Conservation (phyloP, 2,888 invertebrate species). For the Tipula lateralis region DNA sequence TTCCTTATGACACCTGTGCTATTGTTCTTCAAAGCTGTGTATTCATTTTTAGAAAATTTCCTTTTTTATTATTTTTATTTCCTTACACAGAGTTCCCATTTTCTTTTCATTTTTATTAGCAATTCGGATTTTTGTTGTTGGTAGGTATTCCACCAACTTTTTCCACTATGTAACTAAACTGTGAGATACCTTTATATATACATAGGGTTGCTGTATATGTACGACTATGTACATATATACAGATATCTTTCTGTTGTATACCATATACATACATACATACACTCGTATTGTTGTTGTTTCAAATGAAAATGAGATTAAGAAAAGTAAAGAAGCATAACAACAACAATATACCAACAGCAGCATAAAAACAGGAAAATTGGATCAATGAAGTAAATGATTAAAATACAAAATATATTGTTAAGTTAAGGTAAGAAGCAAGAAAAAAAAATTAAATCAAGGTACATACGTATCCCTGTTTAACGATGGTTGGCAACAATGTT, state of each 20-base stretch:
- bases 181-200: not conserved
- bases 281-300: not conserved
- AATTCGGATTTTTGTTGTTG: not conserved
- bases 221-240: not conserved
- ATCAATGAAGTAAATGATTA: constrained; percentile 24
- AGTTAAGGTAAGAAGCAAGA: not conserved
- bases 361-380: not conserved
- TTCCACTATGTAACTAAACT: not conserved
- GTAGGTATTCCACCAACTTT: not conserved
- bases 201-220: no score
- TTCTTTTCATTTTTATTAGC: not conserved
- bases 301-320: not conserved
- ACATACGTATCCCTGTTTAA: not conserved
- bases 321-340: not conserved
- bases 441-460: not conserved
- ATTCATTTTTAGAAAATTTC: not conserved
- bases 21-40: not conserved
- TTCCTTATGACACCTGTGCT: not conserved
- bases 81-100: not conserved
- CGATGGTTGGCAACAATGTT: not conserved
- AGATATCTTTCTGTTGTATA: not conserved
- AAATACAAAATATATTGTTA: not conserved
- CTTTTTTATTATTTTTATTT: not conserved
- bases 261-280: not conserved
- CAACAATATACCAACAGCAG: not conserved